A percentile compares a stretch with the other conserved stretches of the same genome.
phyloP scores from a whole-genome alignment of 1,140 invertebrate genomes.

The Caenorhabditis latens region DNA sequence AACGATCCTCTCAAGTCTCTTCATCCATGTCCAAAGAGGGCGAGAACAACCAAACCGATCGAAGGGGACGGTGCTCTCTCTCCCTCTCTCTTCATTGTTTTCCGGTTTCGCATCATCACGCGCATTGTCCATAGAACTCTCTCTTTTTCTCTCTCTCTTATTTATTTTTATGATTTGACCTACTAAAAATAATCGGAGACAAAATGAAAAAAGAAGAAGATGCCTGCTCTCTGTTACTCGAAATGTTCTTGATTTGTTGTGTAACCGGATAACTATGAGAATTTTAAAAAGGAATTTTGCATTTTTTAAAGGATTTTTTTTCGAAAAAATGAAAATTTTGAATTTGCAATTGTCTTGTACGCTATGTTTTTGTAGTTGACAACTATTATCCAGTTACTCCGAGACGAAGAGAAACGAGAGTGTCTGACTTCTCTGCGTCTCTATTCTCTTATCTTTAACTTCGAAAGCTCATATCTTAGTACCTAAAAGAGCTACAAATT shows the following conservation, averaged over 20 bases:
- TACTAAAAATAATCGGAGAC: constrained; percentile 22
- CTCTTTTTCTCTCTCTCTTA: neutral
- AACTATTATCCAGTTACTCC: too few relatives aligned
- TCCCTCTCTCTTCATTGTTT: neutral
- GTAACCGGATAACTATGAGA: neutral
- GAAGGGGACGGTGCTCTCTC: neutral
- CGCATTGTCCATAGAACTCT: neutral
- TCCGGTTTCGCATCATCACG: constrained; percentile 46
- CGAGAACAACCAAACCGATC: neutral
- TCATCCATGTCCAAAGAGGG: neutral
- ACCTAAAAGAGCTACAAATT: too few relatives aligned
- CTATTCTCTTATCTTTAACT: too few relatives aligned
- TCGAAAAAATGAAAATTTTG: neutral
- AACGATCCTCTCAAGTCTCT: constrained; percentile 31
- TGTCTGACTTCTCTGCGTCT: too few relatives aligned
- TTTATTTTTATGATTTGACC: constrained; percentile 52
- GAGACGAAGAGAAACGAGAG: too few relatives aligned
- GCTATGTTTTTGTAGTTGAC: too few relatives aligned
- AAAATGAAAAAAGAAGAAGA: neutral
- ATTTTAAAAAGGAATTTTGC: neutral
- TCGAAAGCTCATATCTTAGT: too few relatives aligned
- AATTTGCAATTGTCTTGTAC: too few relatives aligned
- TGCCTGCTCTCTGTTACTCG: neutral
- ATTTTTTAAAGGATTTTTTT: neutral
- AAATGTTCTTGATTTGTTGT: neutral